Evolutionary conservation across 2,888 invertebrate genomes (phyloP).

Genomic region (Athripsodes cinereus): DNA sequence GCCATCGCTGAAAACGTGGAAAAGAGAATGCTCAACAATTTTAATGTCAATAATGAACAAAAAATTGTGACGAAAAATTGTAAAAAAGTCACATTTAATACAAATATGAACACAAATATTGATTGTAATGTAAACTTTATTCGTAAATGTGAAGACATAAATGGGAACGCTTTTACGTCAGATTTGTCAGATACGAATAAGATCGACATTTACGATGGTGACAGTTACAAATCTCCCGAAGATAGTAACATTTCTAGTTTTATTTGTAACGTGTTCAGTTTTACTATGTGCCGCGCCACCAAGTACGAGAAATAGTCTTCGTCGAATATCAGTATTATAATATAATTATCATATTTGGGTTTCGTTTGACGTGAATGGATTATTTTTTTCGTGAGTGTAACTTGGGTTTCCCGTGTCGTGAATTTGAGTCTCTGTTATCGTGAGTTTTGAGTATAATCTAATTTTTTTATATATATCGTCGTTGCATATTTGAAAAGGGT

Average conservation of each 20-base stretch:
- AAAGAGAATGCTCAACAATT: neutral
- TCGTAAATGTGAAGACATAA: neutral
- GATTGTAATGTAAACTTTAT: neutral
- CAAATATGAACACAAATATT: neutral
- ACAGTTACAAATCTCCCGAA: neutral
- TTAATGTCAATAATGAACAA: neutral
- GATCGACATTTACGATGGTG: neutral
- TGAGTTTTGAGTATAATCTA: too few species aligned
- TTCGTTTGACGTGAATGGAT: too few species aligned
- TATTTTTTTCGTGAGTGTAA: too few species aligned
- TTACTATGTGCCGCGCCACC: neutral
- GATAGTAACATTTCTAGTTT: neutral
- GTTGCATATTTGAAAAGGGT: too few species aligned
- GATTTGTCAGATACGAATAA: too few species aligned
- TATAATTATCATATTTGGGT: too few species aligned
- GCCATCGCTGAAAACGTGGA: neutral
- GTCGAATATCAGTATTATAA: too few species aligned
- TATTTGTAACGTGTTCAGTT: neutral
- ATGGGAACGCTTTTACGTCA: neutral
- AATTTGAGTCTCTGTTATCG: too few species aligned
- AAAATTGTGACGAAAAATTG: neutral
- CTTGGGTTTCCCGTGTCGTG: too few species aligned
- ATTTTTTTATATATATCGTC: too few species aligned
- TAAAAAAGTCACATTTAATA: neutral
- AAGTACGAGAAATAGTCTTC: neutral